Conservation (phyloP, 1,140 invertebrate genomes). For the Musca vetustissima region DNA sequence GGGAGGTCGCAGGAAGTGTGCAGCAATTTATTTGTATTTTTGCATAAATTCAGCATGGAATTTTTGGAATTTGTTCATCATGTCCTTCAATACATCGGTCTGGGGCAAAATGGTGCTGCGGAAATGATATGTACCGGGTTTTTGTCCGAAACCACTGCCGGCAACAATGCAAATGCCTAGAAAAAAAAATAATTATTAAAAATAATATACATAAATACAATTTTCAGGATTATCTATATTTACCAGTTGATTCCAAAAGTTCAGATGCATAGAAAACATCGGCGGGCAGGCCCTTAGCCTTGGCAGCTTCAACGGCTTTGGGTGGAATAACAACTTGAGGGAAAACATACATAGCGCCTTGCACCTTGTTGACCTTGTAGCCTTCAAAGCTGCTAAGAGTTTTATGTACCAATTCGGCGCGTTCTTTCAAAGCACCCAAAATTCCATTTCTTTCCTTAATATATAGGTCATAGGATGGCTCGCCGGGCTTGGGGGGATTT, state of each 20-base stretch:
- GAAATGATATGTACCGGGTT: constrained; percentile 92
- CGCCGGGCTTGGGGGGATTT: constrained; percentile 80
- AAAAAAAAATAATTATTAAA: no score
- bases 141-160: constrained; percentile 94
- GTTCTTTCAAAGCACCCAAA: constrained; percentile 75
- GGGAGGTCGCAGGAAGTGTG: no score
- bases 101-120: constrained; percentile 90
- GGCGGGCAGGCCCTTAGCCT: constrained; percentile 69
- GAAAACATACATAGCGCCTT: constrained; percentile 99
- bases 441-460: constrained; percentile 78
- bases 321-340: constrained; percentile 75
- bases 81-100: constrained; percentile 77
- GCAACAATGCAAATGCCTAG: constrained; percentile 81
- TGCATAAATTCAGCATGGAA: constrained; percentile 88
- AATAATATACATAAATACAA: no score
- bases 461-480: constrained; percentile 79
- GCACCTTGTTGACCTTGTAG: constrained; percentile 83
- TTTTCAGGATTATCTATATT: constrained; percentile 42
- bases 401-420: constrained; percentile 82
- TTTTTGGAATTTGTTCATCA: constrained; percentile 81
- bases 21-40: constrained; percentile 67
- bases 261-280: constrained; percentile 95
- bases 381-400: constrained; percentile 91
- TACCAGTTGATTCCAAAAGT: constrained; percentile 88
- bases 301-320: constrained; percentile 78